phyloP scores from a whole-genome alignment of 2,888 invertebrate species.

The Encarsia formosa region DNA sequence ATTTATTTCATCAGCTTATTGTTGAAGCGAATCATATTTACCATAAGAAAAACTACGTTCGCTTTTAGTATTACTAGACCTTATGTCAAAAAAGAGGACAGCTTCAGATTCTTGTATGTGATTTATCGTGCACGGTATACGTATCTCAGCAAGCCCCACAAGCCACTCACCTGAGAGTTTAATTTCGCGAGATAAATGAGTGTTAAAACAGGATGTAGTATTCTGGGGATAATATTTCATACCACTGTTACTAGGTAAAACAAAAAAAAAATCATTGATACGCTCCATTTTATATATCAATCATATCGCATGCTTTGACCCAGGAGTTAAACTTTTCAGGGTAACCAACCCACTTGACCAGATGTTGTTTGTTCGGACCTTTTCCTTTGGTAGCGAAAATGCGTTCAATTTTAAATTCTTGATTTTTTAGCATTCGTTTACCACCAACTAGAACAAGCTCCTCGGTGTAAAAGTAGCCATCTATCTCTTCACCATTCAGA shows the following conservation, averaged over 20 bases:
- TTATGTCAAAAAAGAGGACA: background rate
- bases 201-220: slow-evolving; percentile 21
- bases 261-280: slow-evolving; percentile 31
- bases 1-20: background rate
- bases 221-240: slow-evolving; percentile 33
- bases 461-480: slow-evolving; percentile 19
- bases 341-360: background rate
- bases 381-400: background rate
- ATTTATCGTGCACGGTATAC: background rate
- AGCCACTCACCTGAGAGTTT: slow-evolving; percentile 1
- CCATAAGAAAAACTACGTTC: background rate
- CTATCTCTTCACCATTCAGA: too few relatives aligned
- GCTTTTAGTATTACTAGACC: background rate
- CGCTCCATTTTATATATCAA: background rate
- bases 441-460: slow-evolving; percentile 1
- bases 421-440: background rate
- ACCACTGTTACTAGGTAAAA: slow-evolving; percentile 32
- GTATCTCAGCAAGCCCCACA: slow-evolving; percentile 6
- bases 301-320: slow-evolving; percentile 1
- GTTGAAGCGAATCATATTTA: background rate
- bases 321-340: background rate
- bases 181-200: slow-evolving; percentile 3
- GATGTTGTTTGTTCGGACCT: background rate
- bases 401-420: background rate
- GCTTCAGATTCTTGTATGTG: background rate